Conservation (phyloP, 1,140 invertebrate genomes). For the Campodea augens region DNA sequence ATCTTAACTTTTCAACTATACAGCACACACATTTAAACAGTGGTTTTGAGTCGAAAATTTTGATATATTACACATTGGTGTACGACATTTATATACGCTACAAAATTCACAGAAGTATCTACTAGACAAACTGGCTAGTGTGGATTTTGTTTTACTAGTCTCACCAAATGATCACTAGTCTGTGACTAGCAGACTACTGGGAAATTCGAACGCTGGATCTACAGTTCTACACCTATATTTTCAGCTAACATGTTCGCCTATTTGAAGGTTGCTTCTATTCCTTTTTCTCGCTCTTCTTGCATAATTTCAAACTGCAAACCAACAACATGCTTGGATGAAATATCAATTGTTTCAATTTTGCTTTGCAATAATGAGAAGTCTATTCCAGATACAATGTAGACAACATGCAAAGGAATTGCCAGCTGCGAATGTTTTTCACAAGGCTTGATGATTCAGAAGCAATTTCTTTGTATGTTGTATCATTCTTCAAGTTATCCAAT, state of each 20-base stretch:
- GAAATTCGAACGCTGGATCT: too few relatives aligned
- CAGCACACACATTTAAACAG: too few relatives aligned
- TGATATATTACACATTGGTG: too few relatives aligned
- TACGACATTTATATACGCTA: too few relatives aligned
- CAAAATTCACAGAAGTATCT: too few relatives aligned
- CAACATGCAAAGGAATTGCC: background rate
- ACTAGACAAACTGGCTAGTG: too few relatives aligned
- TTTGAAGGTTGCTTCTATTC: background rate
- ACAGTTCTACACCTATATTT: background rate
- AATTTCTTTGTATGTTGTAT: background rate
- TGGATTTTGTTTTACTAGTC: too few relatives aligned
- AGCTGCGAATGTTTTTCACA: background rate
- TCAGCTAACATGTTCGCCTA: background rate
- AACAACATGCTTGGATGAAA: background rate
- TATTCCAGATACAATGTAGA: slow-evolving; percentile 5
- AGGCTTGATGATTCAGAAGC: background rate
- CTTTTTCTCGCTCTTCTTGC: background rate
- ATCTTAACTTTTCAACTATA: too few relatives aligned
- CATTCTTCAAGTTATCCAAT: slow-evolving; percentile 1
- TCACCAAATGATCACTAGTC: too few relatives aligned
- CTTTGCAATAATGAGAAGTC: slow-evolving; percentile 3
- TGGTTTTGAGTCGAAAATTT: too few relatives aligned
- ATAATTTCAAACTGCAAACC: background rate
- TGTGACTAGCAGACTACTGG: too few relatives aligned
- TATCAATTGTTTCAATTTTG: background rate